Base-by-base conservation (phyloP, 2,113 vertebrate genomes). In the Crotophaga sulcirostris region DNA sequence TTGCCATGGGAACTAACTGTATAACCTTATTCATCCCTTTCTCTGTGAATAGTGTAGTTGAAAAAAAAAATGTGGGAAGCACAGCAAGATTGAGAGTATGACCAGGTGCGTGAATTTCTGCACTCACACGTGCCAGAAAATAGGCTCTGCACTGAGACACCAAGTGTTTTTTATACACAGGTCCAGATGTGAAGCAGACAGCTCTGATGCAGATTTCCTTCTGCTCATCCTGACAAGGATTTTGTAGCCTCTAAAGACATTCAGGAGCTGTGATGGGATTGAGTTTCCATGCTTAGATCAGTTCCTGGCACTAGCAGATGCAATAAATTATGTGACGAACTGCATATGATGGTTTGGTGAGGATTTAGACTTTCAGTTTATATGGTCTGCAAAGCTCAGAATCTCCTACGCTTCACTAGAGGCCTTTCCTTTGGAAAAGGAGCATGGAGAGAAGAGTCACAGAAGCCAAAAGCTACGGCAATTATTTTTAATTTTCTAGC, bases 201-300 rank as follows among this genome's bases (percentile, higher is more conserved):
- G 87, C 88, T 84, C 86, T 94, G 79, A 40, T 83, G 69, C 78
- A 91, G 95, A 83, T 79, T 96, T 86, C 84, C 84, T 90, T 91
- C 75, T 96, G 80, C 92, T 88, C 77, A 82, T 88, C 93, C 42
- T 96, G 95, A 94, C 96, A 72, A 90, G 90, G 95, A 95, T 94
- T 96, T 90, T 95, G 72, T 40, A 87, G 75, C 66, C 90, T 77
- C 89, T 89, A 70, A 97, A 95, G 90, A 94, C 75, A 80, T 94
- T 97, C 95, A 84, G 96, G 92, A 98, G 96, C 93, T 93, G 81
- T 93, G 90, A 95, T 87, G 97, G 36, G 59, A 92, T 72, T 89
- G 59, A 90, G 87, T 97, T 97, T 97, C 96, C 95, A 96, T 88
- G 90, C 94, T 98, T 97, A 97, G 96, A 93, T 96, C 93, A 97